Evolutionary conservation across 2,888 invertebrate genomes (phyloP).

Genomic region (Pachydiplax longipennis): DNA sequence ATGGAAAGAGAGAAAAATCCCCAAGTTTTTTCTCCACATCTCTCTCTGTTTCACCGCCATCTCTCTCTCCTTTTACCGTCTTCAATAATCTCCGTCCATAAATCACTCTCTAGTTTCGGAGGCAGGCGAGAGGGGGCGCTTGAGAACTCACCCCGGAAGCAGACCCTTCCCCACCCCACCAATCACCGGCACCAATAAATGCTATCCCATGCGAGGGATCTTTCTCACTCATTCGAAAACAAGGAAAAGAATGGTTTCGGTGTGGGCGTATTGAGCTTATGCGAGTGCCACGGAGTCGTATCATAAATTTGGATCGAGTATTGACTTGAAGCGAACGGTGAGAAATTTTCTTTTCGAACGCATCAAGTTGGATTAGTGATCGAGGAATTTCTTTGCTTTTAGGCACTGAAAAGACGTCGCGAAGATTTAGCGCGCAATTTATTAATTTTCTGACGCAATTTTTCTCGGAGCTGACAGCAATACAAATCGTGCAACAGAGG

Average conservation of each 20-base stretch:
- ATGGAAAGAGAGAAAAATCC: neutral
- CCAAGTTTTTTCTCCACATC: neutral
- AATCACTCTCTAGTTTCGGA: neutral
- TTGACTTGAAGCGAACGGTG: neutral
- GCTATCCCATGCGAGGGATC: neutral
- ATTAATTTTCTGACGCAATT: neutral
- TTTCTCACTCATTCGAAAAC: neutral
- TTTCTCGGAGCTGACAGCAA: neutral
- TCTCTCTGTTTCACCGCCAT: neutral
- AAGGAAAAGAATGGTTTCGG: neutral
- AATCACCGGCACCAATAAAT: neutral
- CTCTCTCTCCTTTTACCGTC: neutral
- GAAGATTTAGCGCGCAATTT: neutral
- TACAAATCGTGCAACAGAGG: neutral
- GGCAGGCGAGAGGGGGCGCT: neutral
- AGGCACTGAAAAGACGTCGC: neutral
- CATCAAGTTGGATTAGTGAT: neutral
- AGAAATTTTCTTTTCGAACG: neutral
- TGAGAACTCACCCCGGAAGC: neutral
- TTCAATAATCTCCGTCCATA: slow-evolving; percentile 1
- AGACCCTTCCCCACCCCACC: neutral
- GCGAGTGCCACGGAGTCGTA: neutral
- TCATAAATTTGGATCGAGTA: neutral
- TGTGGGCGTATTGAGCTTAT: too few relatives aligned
- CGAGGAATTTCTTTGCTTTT: neutral